A percentile compares a stretch with the other conserved stretches of the same genome.
Conservation (phyloP, 2,113 vertebrate species). For the Pleuronectes platessa region DNA sequence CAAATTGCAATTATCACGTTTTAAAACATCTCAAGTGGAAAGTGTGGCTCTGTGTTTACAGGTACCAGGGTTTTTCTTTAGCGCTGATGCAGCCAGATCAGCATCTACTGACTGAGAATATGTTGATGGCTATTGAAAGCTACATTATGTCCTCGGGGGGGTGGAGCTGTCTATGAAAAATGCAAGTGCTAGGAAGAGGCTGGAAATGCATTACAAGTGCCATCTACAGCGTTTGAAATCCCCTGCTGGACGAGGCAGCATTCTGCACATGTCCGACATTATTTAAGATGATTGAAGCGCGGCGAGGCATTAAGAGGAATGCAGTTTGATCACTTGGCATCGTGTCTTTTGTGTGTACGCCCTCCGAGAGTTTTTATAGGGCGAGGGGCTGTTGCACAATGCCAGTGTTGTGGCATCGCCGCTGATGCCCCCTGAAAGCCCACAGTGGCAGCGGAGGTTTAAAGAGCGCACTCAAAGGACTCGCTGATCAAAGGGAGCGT, state of each 20-base stretch:
- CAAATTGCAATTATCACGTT: not conserved
- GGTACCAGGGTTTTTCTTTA: not conserved
- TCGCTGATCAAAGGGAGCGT: slow-evolving; percentile 74
- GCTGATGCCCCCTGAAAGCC: slow-evolving; percentile 70
- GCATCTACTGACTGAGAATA: slow-evolving; percentile 23
- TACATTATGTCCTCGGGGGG: slow-evolving; percentile 19
- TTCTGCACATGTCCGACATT: slow-evolving; percentile 46
- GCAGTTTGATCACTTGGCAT: slow-evolving; percentile 45
- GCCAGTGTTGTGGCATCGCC: slow-evolving; percentile 55
- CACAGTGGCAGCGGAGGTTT: slow-evolving; percentile 68
- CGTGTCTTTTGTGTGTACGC: slow-evolving; percentile 16
- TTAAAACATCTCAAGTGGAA: not conserved
- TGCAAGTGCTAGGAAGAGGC: slow-evolving; percentile 35
- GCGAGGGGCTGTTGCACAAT: slow-evolving; percentile 50
- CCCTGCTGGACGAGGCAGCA: slow-evolving; percentile 22
- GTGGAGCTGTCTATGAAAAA: slow-evolving; percentile 42
- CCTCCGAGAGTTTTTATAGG: slow-evolving; percentile 34
- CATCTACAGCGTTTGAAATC: slow-evolving; percentile 34
- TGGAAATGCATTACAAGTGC: slow-evolving; percentile 25
- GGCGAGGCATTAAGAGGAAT: slow-evolving; percentile 30
- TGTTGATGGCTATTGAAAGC: slow-evolving; percentile 48
- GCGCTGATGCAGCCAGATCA: slow-evolving; percentile 27
- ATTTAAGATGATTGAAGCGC: slow-evolving; percentile 56
- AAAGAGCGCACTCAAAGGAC: slow-evolving; percentile 75
- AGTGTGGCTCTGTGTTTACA: not conserved